Base-by-base conservation (phyloP, 2,888 invertebrate genomes). In the Agriotes lineatus region DNA sequence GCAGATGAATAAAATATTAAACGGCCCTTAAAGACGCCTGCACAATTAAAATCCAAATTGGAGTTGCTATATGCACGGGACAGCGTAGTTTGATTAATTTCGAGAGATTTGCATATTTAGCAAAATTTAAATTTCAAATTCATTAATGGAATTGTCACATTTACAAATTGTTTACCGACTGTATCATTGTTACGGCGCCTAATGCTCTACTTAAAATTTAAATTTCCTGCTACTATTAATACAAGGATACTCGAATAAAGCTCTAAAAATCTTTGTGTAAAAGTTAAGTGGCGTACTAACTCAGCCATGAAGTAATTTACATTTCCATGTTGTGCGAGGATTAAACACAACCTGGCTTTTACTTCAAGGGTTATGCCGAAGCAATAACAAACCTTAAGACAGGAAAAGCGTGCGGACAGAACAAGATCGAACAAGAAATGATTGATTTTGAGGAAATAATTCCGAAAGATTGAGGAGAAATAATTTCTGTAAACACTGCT, bases 1-100 rank as follows among this genome's bases (percentile, higher is more conserved):
- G 16, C 35, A 35, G 56, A 56, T 56, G 56, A 56, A 56, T 56
- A 56, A 56, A 56, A 56, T 56, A 56, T 56, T 33, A 56, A 56
- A 56, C 25, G 25, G 5, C 50, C 14, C 14, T 30, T 16, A 30
- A 30, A 44, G 44, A 44, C 44, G 50, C 19, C n/a, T 50, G 50
- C 14, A 30, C 50, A 30, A 50, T 50, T 54, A 54, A 50, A 37
- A 19, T 54, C 54, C 35, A 37, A 54, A 37, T 20, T 37, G 33
- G 37, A 50, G 54, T 37, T 12, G 37, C 37, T 37, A 37, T 50
- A 50, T 50, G 16, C 50, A 30, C 30, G 14, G 50, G 14, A 50
- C 22, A 14, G 22, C 30, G 50, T 25, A 50, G 18, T 35, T 19
- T 37, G 37, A 54, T 54, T 54, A 54, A 54, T 54, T 54, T 54